phyloP scores from a whole-genome alignment of 2,113 vertebrate genomes.

The Pedetes capensis region DNA sequence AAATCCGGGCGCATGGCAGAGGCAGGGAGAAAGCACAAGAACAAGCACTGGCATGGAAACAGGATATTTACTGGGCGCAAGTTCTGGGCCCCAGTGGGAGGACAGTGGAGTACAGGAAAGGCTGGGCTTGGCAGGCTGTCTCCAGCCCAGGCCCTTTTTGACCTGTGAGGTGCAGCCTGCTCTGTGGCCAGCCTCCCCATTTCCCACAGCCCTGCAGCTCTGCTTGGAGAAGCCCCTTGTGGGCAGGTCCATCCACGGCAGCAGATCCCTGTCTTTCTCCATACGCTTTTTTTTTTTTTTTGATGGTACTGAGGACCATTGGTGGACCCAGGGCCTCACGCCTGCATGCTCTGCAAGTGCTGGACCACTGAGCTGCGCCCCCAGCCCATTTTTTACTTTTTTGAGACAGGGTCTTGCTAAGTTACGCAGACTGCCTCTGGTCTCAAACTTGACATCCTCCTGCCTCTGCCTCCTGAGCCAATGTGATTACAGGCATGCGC shows the following conservation, averaged over 20 bases:
- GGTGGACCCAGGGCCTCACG: too few species aligned
- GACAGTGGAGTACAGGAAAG: background rate
- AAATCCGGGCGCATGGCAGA: background rate
- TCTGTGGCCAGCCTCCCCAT: rapidly evolving
- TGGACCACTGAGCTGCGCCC: too few species aligned
- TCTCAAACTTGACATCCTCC: too few species aligned
- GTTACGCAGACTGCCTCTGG: too few species aligned
- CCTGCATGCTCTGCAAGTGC: too few species aligned
- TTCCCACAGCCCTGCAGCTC: background rate
- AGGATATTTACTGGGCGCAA: background rate
- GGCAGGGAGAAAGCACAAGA: background rate
- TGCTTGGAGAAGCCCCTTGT: background rate
- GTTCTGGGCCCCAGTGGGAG: background rate
- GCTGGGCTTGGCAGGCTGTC: background rate
- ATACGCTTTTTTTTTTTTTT: too few species aligned
- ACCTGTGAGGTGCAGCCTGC: background rate
- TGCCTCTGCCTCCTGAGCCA: too few species aligned
- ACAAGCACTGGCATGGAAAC: background rate
- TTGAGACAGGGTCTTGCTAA: too few species aligned
- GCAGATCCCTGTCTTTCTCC: background rate
- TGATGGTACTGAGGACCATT: too few species aligned
- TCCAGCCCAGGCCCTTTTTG: background rate
- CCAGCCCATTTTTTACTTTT: too few species aligned
- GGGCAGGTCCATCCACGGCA: background rate
- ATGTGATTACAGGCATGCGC: too few species aligned